A percentile compares a stretch with the other conserved stretches of the same genome.
Evolutionary conservation across 2,888 invertebrate species (phyloP).

Genomic region (Toxonevra muliebris): DNA sequence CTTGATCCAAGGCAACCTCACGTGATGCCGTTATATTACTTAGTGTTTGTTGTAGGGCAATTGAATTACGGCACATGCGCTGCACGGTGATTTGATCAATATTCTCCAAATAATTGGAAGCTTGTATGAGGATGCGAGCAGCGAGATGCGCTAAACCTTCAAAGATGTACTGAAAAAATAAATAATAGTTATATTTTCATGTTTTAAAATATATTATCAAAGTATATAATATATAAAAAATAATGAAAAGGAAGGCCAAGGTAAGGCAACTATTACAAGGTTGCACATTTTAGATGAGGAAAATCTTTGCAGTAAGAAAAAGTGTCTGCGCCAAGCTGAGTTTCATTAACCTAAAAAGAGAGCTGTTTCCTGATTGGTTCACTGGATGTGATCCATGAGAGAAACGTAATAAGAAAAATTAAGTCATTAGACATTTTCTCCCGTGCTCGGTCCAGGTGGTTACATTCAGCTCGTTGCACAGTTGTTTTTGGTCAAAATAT

Average conservation of each 20-base stretch:
- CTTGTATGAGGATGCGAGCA: constrained; percentile 81
- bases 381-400: too few relatives aligned
- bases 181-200: constrained; percentile 33
- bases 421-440: too few relatives aligned
- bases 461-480: too few relatives aligned
- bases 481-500: too few relatives aligned
- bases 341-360: too few relatives aligned
- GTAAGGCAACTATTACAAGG: too few relatives aligned
- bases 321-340: too few relatives aligned
- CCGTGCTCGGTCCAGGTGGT: too few relatives aligned
- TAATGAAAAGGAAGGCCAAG: background rate
- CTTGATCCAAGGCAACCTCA: constrained; percentile 87
- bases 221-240: constrained; percentile 11
- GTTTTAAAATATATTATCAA: constrained; percentile 7
- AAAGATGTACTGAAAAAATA: constrained; percentile 79
- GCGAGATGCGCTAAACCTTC: constrained; percentile 85
- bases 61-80: constrained; percentile 85
- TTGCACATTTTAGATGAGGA: too few relatives aligned
- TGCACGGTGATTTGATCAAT: constrained; percentile 86
- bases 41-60: constrained; percentile 85
- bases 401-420: too few relatives aligned
- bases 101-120: constrained; percentile 79
- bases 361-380: too few relatives aligned
- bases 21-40: constrained; percentile 83
- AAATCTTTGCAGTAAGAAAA: too few relatives aligned